phyloP scores from a whole-genome alignment of 30 jellyfish, hydroid and myxozoan species.

The Hydractinia echinata region DNA sequence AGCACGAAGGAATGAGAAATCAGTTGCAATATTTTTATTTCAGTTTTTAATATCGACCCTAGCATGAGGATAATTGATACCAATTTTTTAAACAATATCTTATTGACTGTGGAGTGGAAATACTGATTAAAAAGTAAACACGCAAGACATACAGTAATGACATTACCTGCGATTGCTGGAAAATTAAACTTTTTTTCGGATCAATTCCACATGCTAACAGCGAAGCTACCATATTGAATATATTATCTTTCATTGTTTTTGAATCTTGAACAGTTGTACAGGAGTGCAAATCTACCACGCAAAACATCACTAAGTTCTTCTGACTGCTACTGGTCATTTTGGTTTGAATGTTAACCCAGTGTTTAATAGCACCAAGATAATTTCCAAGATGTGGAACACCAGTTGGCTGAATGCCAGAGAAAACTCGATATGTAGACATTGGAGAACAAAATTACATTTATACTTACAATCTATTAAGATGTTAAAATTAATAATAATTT shows the following conservation, averaged over 20 bases:
- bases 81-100: too few relatives aligned
- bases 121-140: too few relatives aligned
- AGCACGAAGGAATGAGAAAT: too few relatives aligned
- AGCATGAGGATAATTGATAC: too few relatives aligned
- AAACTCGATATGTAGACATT: slow-evolving; percentile 36
- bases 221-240: slow-evolving; percentile 47
- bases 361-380: slow-evolving; percentile 79
- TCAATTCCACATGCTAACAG: slow-evolving; percentile 74
- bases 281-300: slow-evolving; percentile 80
- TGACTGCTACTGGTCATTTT: not conserved
- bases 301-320: slow-evolving; percentile 43
- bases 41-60: too few relatives aligned
- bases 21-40: too few relatives aligned
- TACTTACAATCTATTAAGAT: not conserved
- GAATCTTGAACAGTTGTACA: slow-evolving; percentile 59
- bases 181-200: slow-evolving; percentile 56
- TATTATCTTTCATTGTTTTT: slow-evolving; percentile 23
- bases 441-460: not conserved
- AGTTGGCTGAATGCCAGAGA: slow-evolving; percentile 92
- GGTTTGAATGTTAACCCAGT: slow-evolving; percentile 66
- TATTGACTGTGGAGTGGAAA: too few relatives aligned
- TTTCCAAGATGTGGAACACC: slow-evolving; percentile 94
- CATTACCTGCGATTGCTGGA: slow-evolving; percentile 81
- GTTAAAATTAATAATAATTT: not conserved
- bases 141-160: not conserved